Evolutionary conservation across 2,888 invertebrate genomes (phyloP), one percentile per base, ranked within the genome.

Genomic region (Artemia sp.): DNA sequence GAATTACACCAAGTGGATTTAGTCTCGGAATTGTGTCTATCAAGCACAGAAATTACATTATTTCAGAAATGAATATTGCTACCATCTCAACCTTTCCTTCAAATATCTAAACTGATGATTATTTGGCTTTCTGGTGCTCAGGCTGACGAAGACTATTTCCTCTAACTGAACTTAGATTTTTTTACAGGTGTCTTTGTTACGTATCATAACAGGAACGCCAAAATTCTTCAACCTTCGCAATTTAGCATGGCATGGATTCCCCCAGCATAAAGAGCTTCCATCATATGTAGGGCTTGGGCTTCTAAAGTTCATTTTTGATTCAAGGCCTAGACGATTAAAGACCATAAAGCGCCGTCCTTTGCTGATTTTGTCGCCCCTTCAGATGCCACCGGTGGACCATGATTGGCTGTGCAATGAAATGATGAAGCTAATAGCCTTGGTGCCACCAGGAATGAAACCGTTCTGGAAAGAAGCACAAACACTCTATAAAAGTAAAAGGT

Each of bases 221-320:
- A 75, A 77, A 70, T 80, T 80, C 2, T 74, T 82, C 10, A 83
- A 83, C 75, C 72, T 83, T 12, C 76, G 83, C 19, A 83, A 83
- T 75, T 75, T 83, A 51, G 76, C 77, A 0, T 83, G 83, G 83
- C 83, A 83, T 77, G 83, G 83, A 8, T 83, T 83, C 73, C 75
- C 78, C 0, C 72, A 76, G n/a, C 76, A 78, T 1, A 73, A 74
- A 5, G 81, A 82, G 72, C 74, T 82, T 68, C 77, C 78, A 38
- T 70, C 73, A 66, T 78, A 78, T 75, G 80, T 77, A 72, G 73
- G 73, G 51, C 72, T 75, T 67, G 74, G 77, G 51, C 74, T 81
- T 14, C 70, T 81, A 50, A 53, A 78, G 50, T 53, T 74, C 19
- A 72, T 72, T 71, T 76, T 74, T 14, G 76, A 77, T 51, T 73